Base-by-base conservation (phyloP, 2,113 vertebrate species). In the Lutjanus erythropterus region DNA sequence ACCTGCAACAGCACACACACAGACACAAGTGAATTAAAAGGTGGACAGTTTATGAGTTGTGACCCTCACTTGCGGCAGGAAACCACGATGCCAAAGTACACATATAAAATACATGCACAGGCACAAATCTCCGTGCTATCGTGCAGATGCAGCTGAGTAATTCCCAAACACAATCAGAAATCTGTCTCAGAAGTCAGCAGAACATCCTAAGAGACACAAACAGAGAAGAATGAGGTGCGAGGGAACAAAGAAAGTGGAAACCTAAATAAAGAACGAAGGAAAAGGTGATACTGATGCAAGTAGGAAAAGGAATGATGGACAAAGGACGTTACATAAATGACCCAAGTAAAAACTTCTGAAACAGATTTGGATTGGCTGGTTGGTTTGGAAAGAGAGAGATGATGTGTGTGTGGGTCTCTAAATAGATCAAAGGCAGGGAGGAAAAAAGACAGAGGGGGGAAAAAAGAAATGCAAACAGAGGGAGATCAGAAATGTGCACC, bases 31-130 rank as follows among this genome's bases (percentile, higher is more conserved):
- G 11, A 60, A 71, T 72, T 78, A 76, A 61, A 75, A 55, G 61
- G 70, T 76, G 69, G 78, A 75, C 78, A 66, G 69, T 85, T 90
- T 56, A 88, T 75, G 77, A 86, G 77, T 71, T 67, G 58, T 59
- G 83, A 79, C 79, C 76, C 33, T 74, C 67, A 59, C 75, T 78
- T 78, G 82, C 27, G 12, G 77, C 81, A 92, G 87, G 88, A 91
- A 87, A 88, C 87, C 80, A 77, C 80, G 80, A 78, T 47, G 80
- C 89, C 87, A 91, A 89, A 80, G 65, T 75, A 89, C 56, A 90
- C 81, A 85, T 39, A 75, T 83, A 89, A 86, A 90, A 75, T 37
- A 52, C 59, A 84, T 18, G 23, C 15, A 33, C 9, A 72, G 2
- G 73, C 55, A 82, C 71, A 82, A 55, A 84, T 71, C 58, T 35